Conservation (phyloP, 2,113 vertebrate genomes). For the Bubalus kerabau region DNA sequence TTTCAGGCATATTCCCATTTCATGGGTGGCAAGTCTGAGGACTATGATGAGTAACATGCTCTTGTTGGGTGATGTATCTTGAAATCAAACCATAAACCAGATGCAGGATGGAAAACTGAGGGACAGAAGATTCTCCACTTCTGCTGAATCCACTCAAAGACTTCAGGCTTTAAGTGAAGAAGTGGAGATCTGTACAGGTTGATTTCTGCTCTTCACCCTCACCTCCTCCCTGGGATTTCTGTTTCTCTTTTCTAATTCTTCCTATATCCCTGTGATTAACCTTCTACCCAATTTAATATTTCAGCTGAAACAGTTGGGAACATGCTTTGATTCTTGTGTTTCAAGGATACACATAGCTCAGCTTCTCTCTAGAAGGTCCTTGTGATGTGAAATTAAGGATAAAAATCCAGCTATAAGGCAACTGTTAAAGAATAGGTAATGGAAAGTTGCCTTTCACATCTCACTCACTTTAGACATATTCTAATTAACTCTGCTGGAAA, state of each 20-base stretch:
- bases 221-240: not conserved
- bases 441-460: conserved; percentile 70
- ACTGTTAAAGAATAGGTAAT: conserved; percentile 64
- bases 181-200: fast-evolving
- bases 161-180: not conserved
- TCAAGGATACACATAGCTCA: not conserved
- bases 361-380: conserved; percentile 20
- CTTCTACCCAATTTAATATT: not conserved
- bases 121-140: not conserved
- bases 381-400: conserved; percentile 64
- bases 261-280: not conserved
- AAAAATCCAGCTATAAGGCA: conserved; percentile 26
- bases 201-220: not conserved
- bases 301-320: not conserved
- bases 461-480: conserved; percentile 75
- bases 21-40: not conserved
- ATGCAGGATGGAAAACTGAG: fast-evolving
- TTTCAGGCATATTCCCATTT: not conserved
- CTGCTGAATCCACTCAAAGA: not conserved
- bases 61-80: not conserved
- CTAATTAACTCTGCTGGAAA: conserved; percentile 78
- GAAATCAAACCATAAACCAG: no score
- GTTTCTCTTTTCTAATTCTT: not conserved
- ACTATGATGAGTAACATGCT: fast-evolving
- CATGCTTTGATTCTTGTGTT: not conserved